A percentile compares a stretch with the other conserved stretches of the same genome.
Conservation (phyloP, 2,888 invertebrate genomes). For the Philhelius pedissequus region DNA sequence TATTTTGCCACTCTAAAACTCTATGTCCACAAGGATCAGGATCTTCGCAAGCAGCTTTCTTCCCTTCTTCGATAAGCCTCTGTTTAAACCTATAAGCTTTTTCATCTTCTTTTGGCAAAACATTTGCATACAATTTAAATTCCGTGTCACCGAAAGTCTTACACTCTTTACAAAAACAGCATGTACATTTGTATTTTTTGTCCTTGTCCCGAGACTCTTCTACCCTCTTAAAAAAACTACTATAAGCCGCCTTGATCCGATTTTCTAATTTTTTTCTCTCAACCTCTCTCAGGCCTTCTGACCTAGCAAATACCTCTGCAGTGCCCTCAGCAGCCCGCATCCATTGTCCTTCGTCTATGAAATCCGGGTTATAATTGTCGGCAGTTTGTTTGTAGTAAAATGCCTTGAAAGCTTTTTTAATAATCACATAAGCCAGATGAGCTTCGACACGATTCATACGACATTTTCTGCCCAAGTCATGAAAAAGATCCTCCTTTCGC, state of each 20-base stretch:
- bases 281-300: conserved; percentile 74
- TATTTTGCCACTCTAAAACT: conserved; percentile 25
- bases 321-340: conserved; percentile 75
- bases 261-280: conserved; percentile 74
- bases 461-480: conserved; percentile 76
- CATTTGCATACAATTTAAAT: conserved; percentile 30
- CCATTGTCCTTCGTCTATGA: conserved; percentile 75
- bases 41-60: not conserved
- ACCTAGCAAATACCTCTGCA: conserved; percentile 74
- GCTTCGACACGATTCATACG: conserved; percentile 77
- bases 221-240: conserved; percentile 30
- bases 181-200: not conserved
- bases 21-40: conserved; percentile 36
- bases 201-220: conserved; percentile 1
- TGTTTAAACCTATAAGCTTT: conserved; percentile 13
- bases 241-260: conserved; percentile 73
- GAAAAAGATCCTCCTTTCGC: conserved; percentile 75
- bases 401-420: conserved; percentile 76
- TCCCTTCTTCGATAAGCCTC: conserved; percentile 39
- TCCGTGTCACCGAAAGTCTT: not conserved
- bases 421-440: conserved; percentile 75
- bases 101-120: conserved; percentile 38
- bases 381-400: conserved; percentile 74
- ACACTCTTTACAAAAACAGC: conserved; percentile 47
- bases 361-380: conserved; percentile 70